Conservation (phyloP, 2,888 invertebrate species). For the Diabrotica balteata region DNA sequence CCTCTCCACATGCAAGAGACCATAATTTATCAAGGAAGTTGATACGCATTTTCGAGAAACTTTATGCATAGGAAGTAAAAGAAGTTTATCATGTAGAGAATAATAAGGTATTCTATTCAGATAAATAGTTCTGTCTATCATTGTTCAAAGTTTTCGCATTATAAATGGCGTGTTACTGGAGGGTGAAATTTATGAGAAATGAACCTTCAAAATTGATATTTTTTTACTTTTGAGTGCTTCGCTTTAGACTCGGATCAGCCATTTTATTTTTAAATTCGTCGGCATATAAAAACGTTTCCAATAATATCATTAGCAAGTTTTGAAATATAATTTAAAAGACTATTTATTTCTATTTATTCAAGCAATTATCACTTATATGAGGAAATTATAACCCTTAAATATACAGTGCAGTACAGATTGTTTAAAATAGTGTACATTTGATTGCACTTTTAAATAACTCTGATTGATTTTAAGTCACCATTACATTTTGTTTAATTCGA, state of each 20-base stretch:
- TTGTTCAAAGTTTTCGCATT: conserved; percentile 54
- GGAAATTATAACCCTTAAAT: too few relatives aligned
- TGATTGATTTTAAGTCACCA: too few relatives aligned
- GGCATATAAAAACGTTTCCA: too few relatives aligned
- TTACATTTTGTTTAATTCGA: too few relatives aligned
- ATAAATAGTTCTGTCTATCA: conserved; percentile 60
- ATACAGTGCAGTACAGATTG: too few relatives aligned
- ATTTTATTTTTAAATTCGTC: conserved; percentile 2
- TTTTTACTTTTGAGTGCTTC: conserved; percentile 32
- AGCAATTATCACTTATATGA: too few relatives aligned
- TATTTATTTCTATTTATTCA: too few relatives aligned
- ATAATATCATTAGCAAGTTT: too few relatives aligned
- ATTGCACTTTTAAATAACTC: too few relatives aligned
- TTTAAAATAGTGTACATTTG: too few relatives aligned
- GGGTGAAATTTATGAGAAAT: conserved; percentile 60
- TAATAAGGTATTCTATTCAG: conserved; percentile 54
- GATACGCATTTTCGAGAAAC: conserved; percentile 35
- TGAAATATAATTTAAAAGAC: too few relatives aligned
- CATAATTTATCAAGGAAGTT: conserved; percentile 35
- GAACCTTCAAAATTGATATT: conserved; percentile 56
- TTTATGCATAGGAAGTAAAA: conserved; percentile 34
- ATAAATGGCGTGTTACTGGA: conserved; percentile 55
- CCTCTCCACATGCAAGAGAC: conserved; percentile 30
- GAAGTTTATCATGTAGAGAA: conserved; percentile 54
- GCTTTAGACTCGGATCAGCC: conserved; percentile 6